Conservation (phyloP, 2,888 invertebrate genomes). For the Lycia hirtaria region DNA sequence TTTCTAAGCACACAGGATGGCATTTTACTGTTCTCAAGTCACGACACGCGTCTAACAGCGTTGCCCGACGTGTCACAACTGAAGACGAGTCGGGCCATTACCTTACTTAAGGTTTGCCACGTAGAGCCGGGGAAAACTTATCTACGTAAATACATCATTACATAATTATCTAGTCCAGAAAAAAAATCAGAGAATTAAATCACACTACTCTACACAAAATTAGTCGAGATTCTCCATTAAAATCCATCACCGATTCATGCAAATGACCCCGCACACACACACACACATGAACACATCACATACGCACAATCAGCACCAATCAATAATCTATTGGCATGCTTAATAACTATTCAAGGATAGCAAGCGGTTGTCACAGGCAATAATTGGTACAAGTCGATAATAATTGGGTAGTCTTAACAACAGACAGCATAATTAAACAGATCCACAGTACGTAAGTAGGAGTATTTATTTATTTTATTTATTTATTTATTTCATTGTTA, state of each 20-base stretch:
- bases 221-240: constrained; percentile 75
- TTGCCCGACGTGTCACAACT: too few species aligned
- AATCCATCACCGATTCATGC: constrained; percentile 77
- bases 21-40: too few species aligned
- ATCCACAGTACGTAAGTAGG: constrained; percentile 41
- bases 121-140: too few species aligned
- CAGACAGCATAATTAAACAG: constrained; percentile 78
- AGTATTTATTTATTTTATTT: too few species aligned
- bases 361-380: constrained; percentile 61
- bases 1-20: too few species aligned
- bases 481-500: too few species aligned
- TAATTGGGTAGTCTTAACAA: constrained; percentile 71
- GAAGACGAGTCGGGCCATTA: too few species aligned
- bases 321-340: constrained; percentile 82
- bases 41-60: too few species aligned
- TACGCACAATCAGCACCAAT: constrained; percentile 83
- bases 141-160: too few species aligned
- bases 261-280: constrained; percentile 69
- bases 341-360: constrained; percentile 83
- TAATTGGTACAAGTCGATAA: constrained; percentile 71
- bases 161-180: too few species aligned
- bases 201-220: constrained; percentile 66
- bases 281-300: constrained; percentile 41
- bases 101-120: too few species aligned
- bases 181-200: not conserved